Base-by-base conservation (phyloP, 2,797 vertebrate genomes). In the Siniperca obscura region DNA sequence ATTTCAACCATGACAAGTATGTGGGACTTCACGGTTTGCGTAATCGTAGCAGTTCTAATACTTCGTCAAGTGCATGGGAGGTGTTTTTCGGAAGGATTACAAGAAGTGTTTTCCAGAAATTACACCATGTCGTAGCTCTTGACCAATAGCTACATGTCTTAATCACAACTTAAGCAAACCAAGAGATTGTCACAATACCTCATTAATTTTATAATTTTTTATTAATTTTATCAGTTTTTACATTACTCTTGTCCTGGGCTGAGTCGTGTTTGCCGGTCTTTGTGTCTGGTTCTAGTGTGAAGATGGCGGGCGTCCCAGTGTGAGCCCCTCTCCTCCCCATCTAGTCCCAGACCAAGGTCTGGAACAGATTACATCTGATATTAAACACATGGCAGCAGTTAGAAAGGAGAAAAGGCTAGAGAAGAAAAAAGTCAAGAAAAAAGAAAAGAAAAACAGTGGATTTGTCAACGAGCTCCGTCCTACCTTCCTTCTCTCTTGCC, bases 331-430 rank as follows among this genome's bases (percentile, higher is more conserved):
- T 92, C 74, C 89, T 88, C 86, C 86, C 87, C 85, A 86, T 93
- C 87, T 57, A 93, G 93, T 87, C 87, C 69, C 84, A 81, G 83
- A 92, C 86, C 87, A 85, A 78, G 88, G 94, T 95, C 95, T 96
- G 96, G 95, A 95, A 96, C 93, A 92, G 91, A 96, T 96, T 96
- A 96, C 93, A 94, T 93, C 92, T 96, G 95, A 96, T 95, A 96
- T 96, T 94, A 94, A 96, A 96, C 96, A 96, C 94, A 96, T 96
- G 96, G 96, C 93, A 95, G 93, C 92, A 94, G 95, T 95, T 91
- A 93, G 89, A 93, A 91, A 90, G 85, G 78, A 91, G 89, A 93
- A 93, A 93, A 90, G 86, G 87, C 80, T 78, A 94, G 90, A 91
- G 85, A 85, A 85, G 81, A 87, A 87, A 89, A 88, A 86, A 74